These are phyloP conservation scores for Garra rufa DNA, from an alignment of 2,113 vertebrate genomes.

Conservation along the genomic window DNA sequence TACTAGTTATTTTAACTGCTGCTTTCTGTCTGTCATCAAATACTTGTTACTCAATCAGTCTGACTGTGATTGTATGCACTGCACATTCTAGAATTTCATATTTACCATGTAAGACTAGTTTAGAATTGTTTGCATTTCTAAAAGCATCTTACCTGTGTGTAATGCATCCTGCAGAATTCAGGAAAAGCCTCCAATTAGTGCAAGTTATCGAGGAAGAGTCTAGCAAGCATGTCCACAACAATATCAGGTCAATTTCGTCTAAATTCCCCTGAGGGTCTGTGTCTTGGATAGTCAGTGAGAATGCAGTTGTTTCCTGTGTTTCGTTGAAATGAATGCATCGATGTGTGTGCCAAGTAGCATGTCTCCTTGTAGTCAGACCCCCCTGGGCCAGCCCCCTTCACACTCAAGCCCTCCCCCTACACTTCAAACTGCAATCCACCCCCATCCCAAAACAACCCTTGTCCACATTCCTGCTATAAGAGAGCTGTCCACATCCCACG, in stretches of 20 bases:
- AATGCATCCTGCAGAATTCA: constrained; percentile 63
- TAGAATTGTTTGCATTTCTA: not conserved
- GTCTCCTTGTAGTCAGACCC: constrained; percentile 19
- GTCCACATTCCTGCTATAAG: constrained; percentile 22
- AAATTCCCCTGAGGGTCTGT: not conserved
- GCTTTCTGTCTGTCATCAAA: constrained; percentile 21
- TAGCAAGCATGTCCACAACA: constrained; percentile 17
- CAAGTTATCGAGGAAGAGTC: not conserved
- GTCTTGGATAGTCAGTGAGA: not conserved
- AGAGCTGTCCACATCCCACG: not conserved
- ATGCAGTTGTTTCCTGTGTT: constrained; percentile 19
- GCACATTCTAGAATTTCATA: constrained; percentile 9
- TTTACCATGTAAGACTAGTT: not conserved
- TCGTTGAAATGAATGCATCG: constrained; percentile 9
- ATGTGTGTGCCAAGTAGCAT: constrained; percentile 44
- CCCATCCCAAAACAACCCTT: constrained; percentile 23
- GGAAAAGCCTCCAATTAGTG: not conserved
- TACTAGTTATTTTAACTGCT: constrained; percentile 3
- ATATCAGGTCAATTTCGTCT: not conserved
- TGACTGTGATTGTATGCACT: not conserved
- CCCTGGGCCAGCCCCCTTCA: constrained; percentile 43
- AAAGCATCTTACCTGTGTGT: constrained; percentile 69
- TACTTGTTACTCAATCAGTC: not conserved
- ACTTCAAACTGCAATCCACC: constrained; percentile 50
- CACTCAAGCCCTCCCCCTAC: constrained; percentile 51